These are phyloP conservation scores for Drosophila orosa DNA, from an alignment of 1,140 invertebrate genomes.

Conservation along the genomic window DNA sequence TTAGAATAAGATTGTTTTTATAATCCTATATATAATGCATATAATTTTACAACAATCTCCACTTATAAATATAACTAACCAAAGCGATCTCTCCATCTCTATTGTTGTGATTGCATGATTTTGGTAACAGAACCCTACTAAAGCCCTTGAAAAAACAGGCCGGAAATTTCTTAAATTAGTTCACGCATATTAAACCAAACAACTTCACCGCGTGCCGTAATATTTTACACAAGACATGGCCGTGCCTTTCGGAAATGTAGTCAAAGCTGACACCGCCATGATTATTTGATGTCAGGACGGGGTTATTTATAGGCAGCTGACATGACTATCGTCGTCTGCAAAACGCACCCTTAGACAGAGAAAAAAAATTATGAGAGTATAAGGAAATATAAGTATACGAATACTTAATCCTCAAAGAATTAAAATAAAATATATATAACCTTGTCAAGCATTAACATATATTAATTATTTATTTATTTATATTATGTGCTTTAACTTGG, in stretches of 20 bases:
- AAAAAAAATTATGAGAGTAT: not conserved
- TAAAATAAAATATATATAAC: too few species aligned
- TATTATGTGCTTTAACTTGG: too few species aligned
- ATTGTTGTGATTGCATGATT: not conserved
- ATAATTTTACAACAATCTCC: not conserved
- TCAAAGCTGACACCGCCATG: conserved; percentile 38
- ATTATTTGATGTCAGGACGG: conserved; percentile 51
- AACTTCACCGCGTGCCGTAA: conserved; percentile 15
- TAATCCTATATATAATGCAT: not conserved
- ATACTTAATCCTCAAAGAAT: not conserved
- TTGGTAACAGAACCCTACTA: not conserved
- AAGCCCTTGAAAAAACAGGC: not conserved
- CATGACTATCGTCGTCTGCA: conserved; percentile 36
- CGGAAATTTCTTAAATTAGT: conserved; percentile 8
- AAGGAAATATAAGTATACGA: not conserved
- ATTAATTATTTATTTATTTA: too few species aligned
- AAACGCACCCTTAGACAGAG: not conserved
- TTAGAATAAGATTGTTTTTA: not conserved
- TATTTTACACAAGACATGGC: conserved; percentile 27
- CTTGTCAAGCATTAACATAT: too few species aligned
- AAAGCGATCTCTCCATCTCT: not conserved
- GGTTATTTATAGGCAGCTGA: conserved; percentile 58
- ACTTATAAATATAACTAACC: not conserved
- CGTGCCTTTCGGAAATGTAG: conserved; percentile 22
- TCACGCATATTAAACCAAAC: conserved; percentile 20